phyloP scores from a whole-genome alignment of 37 sponge, comb jelly and placozoan genomes.

The Crambe crambe region DNA sequence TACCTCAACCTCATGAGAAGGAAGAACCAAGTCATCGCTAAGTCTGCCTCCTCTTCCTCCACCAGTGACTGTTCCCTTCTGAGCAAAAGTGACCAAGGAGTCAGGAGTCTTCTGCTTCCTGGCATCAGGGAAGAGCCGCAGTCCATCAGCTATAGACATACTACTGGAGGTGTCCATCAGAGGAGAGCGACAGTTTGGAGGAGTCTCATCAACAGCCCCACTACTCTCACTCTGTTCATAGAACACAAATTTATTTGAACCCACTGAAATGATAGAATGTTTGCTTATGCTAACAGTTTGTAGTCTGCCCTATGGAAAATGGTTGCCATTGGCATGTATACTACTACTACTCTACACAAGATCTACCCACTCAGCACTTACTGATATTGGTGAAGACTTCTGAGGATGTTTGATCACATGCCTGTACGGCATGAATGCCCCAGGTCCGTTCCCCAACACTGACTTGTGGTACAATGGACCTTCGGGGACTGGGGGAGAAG shows the following conservation, averaged over 20 bases:
- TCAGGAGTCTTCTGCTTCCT: background rate
- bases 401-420: background rate
- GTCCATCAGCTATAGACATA: background rate
- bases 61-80: background rate
- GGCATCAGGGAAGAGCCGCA: no score
- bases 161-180: background rate
- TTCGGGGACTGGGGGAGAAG: conserved; percentile 19
- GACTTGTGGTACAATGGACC: background rate
- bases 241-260: no score
- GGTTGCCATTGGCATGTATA: no score
- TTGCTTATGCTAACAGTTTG: background rate
- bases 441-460: background rate
- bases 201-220: conserved; percentile 28
- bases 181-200: background rate
- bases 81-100: conserved; percentile 1
- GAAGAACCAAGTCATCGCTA: background rate
- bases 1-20: background rate
- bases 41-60: background rate
- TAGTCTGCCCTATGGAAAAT: no score
- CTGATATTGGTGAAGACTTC: background rate
- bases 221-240: conserved; percentile 43
- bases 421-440: conserved; percentile 43
- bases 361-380: no score
- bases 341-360: no score
- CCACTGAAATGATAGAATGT: no score